phyloP scores from a whole-genome alignment of 2,797 vertebrate genomes.

The Channallabes apus region DNA sequence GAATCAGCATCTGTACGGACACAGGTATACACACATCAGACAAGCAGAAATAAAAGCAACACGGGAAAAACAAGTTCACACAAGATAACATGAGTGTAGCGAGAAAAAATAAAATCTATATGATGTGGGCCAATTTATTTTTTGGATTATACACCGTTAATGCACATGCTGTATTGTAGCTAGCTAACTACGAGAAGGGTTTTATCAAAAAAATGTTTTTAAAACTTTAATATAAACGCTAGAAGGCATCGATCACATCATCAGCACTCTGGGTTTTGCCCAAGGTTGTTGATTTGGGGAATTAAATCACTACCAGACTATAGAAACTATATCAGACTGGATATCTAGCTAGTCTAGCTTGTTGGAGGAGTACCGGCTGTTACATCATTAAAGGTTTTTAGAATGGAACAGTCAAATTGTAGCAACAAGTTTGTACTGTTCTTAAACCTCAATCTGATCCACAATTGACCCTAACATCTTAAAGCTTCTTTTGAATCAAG shows the following conservation, averaged over 20 bases:
- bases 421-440: not conserved
- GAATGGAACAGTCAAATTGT: not conserved
- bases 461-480: not conserved
- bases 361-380: not conserved
- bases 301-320: not conserved
- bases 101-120: not conserved
- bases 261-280: not conserved
- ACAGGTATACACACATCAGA: constrained; percentile 68
- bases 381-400: too few relatives aligned
- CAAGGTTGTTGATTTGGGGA: not conserved
- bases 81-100: not conserved
- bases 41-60: constrained; percentile 20
- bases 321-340: not conserved
- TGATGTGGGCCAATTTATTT: not conserved
- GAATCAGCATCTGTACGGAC: constrained; percentile 81
- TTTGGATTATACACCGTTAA: too few relatives aligned
- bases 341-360: not conserved
- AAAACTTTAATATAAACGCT: not conserved
- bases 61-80: constrained; percentile 43
- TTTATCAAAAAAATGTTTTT: not conserved
- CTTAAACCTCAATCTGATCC: not conserved
- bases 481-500: not conserved
- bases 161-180: too few relatives aligned
- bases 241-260: too few relatives aligned
- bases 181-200: not conserved